phyloP scores from a whole-genome alignment of 2,888 invertebrate genomes.

The Sinotaia quadrata region DNA sequence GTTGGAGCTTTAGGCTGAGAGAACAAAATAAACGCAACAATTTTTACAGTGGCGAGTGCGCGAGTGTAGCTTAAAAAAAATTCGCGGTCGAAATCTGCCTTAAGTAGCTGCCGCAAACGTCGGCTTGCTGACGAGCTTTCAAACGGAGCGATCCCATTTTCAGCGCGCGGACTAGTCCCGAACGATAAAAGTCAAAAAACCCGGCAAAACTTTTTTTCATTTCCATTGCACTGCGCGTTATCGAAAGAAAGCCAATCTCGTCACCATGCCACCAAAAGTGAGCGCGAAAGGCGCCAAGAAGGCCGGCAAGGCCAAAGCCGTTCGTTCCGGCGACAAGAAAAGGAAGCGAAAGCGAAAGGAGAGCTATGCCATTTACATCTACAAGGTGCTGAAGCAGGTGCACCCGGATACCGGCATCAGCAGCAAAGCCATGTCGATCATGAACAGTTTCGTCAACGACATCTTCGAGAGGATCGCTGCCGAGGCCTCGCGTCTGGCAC shows the following conservation, averaged over 20 bases:
- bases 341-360: constrained; percentile 53
- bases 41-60: no score
- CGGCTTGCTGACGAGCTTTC: neutral
- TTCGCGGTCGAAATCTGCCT: neutral
- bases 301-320: constrained; percentile 53
- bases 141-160: neutral
- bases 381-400: constrained; percentile 62
- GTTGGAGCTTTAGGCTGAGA: neutral
- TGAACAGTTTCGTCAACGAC: constrained; percentile 62
- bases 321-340: constrained; percentile 59
- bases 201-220: no score
- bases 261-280: constrained; percentile 16
- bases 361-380: constrained; percentile 59
- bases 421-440: constrained; percentile 54
- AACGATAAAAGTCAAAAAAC: neutral
- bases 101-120: neutral
- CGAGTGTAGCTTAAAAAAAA: neutral
- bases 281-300: constrained; percentile 53
- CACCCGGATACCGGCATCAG: constrained; percentile 65
- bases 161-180: neutral
- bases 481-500: constrained; percentile 56
- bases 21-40: neutral
- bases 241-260: neutral
- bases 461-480: constrained; percentile 62
- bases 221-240: neutral